A percentile compares a stretch with the other conserved stretches of the same genome.
phyloP scores from a whole-genome alignment of 2,888 invertebrate species.

The Calameuta pallipes region DNA sequence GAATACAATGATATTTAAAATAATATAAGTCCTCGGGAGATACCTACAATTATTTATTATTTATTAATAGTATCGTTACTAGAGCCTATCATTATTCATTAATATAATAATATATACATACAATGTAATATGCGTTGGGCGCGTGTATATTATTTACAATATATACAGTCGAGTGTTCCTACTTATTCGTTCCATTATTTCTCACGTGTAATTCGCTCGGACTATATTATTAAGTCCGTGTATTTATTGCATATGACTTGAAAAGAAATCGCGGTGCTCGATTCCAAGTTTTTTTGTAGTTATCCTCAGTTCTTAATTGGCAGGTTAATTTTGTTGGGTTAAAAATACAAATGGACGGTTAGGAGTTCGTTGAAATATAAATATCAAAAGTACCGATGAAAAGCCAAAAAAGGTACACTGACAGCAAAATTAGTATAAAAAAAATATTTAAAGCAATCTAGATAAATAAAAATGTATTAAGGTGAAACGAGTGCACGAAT shows the following conservation, averaged over 20 bases:
- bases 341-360: background rate
- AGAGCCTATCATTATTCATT: constrained; percentile 2
- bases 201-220: background rate
- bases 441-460: background rate
- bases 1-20: constrained; percentile 46
- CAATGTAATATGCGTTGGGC: constrained; percentile 19
- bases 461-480: background rate
- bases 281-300: background rate
- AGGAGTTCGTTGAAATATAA: background rate
- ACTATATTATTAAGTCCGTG: background rate
- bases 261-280: constrained; percentile 6
- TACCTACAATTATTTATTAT: constrained; percentile 39
- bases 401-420: background rate
- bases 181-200: background rate
- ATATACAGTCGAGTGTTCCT: constrained; percentile 17
- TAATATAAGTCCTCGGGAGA: constrained; percentile 35
- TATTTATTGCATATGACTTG: constrained; percentile 11
- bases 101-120: constrained; percentile 19
- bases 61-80: constrained; percentile 33
- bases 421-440: background rate
- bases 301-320: background rate
- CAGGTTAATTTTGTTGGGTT: background rate
- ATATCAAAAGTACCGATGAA: background rate
- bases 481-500: background rate
- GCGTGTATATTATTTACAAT: constrained; percentile 21